Conservation (phyloP, 2,888 invertebrate genomes). For the Myathropa florea region DNA sequence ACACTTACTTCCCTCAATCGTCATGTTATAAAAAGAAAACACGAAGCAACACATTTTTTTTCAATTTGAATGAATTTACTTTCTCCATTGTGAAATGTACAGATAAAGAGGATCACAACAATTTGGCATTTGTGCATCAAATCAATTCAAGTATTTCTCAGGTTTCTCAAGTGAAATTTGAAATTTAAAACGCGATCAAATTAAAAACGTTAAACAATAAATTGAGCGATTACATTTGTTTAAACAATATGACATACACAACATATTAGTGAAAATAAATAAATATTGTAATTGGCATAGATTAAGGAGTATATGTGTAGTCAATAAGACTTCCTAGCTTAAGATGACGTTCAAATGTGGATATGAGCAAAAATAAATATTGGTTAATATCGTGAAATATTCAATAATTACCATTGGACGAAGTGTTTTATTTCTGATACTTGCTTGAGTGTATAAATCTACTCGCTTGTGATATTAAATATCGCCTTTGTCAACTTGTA, state of each 20-base stretch:
- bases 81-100: too few relatives aligned
- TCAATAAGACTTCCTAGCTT: conserved; percentile 9
- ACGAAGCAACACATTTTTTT: too few relatives aligned
- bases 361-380: background rate
- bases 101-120: background rate
- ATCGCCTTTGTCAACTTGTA: too few relatives aligned
- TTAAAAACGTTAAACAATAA: background rate
- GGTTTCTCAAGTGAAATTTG: background rate
- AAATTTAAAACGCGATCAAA: background rate
- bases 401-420: background rate
- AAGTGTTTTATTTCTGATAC: background rate
- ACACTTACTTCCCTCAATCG: too few relatives aligned
- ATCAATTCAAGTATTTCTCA: background rate
- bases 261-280: background rate
- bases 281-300: conserved; percentile 5
- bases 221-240: background rate
- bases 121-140: background rate
- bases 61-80: background rate
- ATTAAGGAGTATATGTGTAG: conserved; percentile 7
- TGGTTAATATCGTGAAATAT: conserved; percentile 5
- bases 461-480: too few relatives aligned
- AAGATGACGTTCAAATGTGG: conserved; percentile 1
- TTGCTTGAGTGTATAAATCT: too few relatives aligned
- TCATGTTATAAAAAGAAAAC: too few relatives aligned
- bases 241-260: background rate